Conservation (phyloP, 2,797 vertebrate species). For the Dendrocincla fuliginosa region DNA sequence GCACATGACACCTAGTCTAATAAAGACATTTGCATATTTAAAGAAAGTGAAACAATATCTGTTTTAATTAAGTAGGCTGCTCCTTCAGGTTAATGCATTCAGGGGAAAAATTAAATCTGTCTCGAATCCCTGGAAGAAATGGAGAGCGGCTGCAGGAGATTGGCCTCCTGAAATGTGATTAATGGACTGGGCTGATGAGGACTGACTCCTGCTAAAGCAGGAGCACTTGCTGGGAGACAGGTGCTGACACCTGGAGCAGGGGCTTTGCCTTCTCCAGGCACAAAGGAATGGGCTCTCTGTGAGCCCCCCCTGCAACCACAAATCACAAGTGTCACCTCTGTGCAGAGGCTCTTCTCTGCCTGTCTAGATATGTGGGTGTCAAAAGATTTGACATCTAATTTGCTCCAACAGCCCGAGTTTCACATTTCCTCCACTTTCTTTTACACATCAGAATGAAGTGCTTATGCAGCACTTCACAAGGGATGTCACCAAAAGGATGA, state of each 20-base stretch:
- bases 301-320: neutral
- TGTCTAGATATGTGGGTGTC: neutral
- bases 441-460: neutral
- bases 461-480: neutral
- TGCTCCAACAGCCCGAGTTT: neutral
- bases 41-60: constrained; percentile 61
- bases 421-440: neutral
- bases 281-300: fast-evolving
- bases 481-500: neutral
- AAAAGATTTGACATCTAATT: neutral
- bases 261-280: neutral
- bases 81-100: constrained; percentile 65
- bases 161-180: constrained; percentile 41
- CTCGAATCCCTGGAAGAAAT: constrained; percentile 39
- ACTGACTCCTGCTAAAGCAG: neutral
- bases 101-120: constrained; percentile 52
- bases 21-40: constrained; percentile 65
- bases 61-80: constrained; percentile 65
- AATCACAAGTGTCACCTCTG: neutral
- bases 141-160: constrained; percentile 24
- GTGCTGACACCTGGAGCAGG: neutral
- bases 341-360: neutral
- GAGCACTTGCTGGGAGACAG: neutral
- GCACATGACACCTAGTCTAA: constrained; percentile 41
- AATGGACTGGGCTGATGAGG: constrained; percentile 5